These are phyloP conservation scores for Hapalemur alaotrensis DNA, from an alignment of 2,797 vertebrate species.

Conservation along the genomic window DNA sequence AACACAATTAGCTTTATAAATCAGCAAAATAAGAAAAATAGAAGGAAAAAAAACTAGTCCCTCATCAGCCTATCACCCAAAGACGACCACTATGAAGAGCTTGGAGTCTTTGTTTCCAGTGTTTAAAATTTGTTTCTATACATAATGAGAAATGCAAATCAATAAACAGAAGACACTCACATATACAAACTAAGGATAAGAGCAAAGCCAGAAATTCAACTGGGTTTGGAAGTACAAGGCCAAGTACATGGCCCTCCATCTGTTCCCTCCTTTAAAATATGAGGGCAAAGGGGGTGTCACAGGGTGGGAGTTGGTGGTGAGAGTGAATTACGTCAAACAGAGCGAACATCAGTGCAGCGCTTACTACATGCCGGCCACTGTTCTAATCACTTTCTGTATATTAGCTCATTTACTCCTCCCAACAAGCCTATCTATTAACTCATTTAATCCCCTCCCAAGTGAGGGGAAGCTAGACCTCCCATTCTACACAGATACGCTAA, in stretches of 20 bases:
- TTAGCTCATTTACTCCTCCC: neutral
- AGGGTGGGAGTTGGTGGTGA: neutral
- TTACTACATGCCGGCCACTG: neutral
- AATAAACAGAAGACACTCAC: neutral
- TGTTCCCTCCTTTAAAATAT: neutral
- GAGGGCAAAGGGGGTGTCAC: neutral
- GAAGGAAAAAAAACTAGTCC: neutral
- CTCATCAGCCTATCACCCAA: neutral
- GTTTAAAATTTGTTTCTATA: neutral
- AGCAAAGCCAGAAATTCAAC: neutral
- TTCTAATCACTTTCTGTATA: neutral
- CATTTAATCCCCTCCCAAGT: neutral
- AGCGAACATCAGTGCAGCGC: neutral
- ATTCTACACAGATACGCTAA: neutral
- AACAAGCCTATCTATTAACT: neutral
- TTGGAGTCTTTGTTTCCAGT: neutral
- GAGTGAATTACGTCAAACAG: neutral
- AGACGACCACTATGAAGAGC: neutral
- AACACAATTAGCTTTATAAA: neutral
- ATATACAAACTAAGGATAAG: neutral
- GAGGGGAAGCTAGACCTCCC: neutral
- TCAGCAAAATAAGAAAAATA: neutral
- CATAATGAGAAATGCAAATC: neutral
- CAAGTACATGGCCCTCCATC: neutral
- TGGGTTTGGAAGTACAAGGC: neutral